A percentile compares a stretch with the other conserved stretches of the same genome.
These are phyloP conservation scores for Hippoglossus stenolepis DNA, from an alignment of 2,113 vertebrate species.

Conservation along the genomic window DNA sequence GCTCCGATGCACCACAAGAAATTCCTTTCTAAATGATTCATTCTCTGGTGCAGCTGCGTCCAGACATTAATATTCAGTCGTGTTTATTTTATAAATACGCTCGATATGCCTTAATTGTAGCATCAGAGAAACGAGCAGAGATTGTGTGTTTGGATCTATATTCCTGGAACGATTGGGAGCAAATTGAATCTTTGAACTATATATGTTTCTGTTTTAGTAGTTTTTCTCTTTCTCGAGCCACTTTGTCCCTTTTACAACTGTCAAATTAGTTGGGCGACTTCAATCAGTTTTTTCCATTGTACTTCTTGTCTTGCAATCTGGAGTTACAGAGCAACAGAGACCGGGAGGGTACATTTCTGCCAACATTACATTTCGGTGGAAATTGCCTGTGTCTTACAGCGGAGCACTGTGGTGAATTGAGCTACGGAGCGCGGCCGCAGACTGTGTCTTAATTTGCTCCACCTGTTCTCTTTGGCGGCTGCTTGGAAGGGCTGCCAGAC, in stretches of 20 bases:
- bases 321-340: slow-evolving; percentile 68
- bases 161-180: slow-evolving; percentile 3
- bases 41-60: slow-evolving; percentile 27
- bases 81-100: slow-evolving; percentile 54
- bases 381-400: slow-evolving; percentile 79
- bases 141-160: slow-evolving; percentile 14
- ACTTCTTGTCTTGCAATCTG: slow-evolving; percentile 70
- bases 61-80: slow-evolving; percentile 62
- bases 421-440: slow-evolving; percentile 70
- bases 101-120: slow-evolving; percentile 28
- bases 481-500: slow-evolving; percentile 82
- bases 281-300: slow-evolving; percentile 61
- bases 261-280: slow-evolving; percentile 69
- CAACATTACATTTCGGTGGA: slow-evolving; percentile 75
- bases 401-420: slow-evolving; percentile 73
- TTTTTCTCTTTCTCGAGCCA: slow-evolving; percentile 46
- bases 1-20: slow-evolving; percentile 55
- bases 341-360: slow-evolving; percentile 64
- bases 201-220: slow-evolving; percentile 42
- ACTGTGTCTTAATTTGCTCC: slow-evolving; percentile 85
- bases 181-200: slow-evolving; percentile 47
- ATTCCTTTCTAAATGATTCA: slow-evolving; percentile 47
- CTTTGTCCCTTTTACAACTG: slow-evolving; percentile 59
- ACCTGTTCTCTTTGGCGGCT: slow-evolving; percentile 81
- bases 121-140: slow-evolving; percentile 7